Evolutionary conservation across 2,797 vertebrate genomes (phyloP).

Genomic region (Sylvilagus floridanus): DNA sequence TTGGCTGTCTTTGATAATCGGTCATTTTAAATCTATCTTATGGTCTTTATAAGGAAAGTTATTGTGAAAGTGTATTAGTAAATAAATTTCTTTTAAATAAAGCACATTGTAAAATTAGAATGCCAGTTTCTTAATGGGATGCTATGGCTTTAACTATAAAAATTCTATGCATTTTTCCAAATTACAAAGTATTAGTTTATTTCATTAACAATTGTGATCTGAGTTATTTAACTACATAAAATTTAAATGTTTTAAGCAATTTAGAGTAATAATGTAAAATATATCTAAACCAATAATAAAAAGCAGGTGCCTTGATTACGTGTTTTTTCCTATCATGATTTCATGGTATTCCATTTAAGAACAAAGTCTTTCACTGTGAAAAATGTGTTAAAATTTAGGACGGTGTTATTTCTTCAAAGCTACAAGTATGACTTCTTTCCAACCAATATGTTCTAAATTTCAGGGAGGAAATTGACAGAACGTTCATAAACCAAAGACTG

Average conservation of each 20-base stretch:
- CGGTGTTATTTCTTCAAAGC: constrained; percentile 68
- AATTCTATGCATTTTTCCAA: neutral
- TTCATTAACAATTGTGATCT: constrained; percentile 30
- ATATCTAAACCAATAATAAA: constrained; percentile 58
- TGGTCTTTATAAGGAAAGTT: constrained; percentile 22
- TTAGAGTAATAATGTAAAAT: constrained; percentile 21
- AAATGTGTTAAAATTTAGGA: constrained; percentile 75
- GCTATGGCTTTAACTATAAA: constrained; percentile 19
- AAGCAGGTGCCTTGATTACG: constrained; percentile 34
- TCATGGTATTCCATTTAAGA: constrained; percentile 65
- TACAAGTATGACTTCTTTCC: constrained; percentile 70
- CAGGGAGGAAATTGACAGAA: constrained; percentile 71
- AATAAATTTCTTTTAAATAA: constrained; percentile 18
- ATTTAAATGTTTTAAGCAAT: constrained; percentile 1
- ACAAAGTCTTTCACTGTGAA: constrained; percentile 78
- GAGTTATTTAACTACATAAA: constrained; percentile 29
- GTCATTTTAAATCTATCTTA: neutral
- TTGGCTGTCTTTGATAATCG: constrained; percentile 20
- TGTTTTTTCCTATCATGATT: constrained; percentile 49
- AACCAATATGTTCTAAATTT: constrained; percentile 78
- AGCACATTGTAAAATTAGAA: neutral
- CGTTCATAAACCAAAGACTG: constrained; percentile 69
- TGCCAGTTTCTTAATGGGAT: constrained; percentile 25
- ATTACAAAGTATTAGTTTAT: neutral
- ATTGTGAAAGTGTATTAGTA: constrained; percentile 13